Conservation (phyloP, 2,888 invertebrate species). For the Pheosia tremula region DNA sequence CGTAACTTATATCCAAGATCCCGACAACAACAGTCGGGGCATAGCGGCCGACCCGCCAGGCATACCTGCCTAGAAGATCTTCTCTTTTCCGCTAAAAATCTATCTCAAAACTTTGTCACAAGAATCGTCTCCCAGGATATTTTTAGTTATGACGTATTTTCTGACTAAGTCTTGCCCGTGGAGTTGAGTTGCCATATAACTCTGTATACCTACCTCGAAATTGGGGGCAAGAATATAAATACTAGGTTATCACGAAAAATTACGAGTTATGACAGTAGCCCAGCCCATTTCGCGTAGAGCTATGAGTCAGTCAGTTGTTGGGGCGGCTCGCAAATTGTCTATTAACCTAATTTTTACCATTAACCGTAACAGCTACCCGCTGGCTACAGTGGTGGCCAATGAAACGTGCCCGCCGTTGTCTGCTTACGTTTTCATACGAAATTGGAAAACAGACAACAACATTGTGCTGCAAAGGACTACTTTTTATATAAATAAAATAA, state of each 20-base stretch:
- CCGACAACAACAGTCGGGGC: too few species aligned
- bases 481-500: too few species aligned
- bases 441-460: background rate
- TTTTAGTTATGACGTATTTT: too few species aligned
- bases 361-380: slow-evolving; percentile 28
- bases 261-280: background rate
- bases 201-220: background rate
- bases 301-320: slow-evolving; percentile 38
- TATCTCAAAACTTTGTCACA: too few species aligned
- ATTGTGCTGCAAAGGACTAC: too few species aligned
- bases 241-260: background rate
- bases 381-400: slow-evolving; percentile 1
- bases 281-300: slow-evolving; percentile 7
- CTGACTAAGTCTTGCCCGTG: too few species aligned
- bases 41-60: too few species aligned
- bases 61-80: too few species aligned
- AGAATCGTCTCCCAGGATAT: too few species aligned
- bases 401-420: background rate
- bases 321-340: slow-evolving; percentile 47
- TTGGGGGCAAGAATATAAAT: background rate
- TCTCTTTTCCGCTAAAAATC: too few species aligned
- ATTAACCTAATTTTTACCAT: slow-evolving; percentile 62
- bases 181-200: background rate
- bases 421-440: background rate
- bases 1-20: too few species aligned